Evolutionary conservation across 2,888 invertebrate species (phyloP).

Genomic region (Nemotelus nigrinus): DNA sequence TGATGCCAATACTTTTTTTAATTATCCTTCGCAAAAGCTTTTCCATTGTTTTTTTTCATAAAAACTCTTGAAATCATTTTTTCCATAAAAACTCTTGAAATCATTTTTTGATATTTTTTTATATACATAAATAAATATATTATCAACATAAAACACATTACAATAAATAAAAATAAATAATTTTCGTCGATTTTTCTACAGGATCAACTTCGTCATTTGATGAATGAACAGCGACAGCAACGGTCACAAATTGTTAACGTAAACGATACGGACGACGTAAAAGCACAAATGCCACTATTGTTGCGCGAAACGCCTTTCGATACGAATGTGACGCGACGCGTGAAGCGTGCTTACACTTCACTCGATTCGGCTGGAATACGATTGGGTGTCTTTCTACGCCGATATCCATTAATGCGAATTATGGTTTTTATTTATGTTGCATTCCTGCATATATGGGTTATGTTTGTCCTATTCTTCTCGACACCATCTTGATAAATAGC

Average conservation of each 20-base stretch:
- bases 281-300: slow-evolving; percentile 75
- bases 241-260: slow-evolving; percentile 68
- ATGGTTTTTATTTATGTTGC: slow-evolving; percentile 88
- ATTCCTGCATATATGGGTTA: slow-evolving; percentile 84
- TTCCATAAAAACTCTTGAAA: too few relatives aligned
- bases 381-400: slow-evolving; percentile 79
- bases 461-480: slow-evolving; percentile 80
- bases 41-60: slow-evolving; percentile 36
- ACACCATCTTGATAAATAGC: slow-evolving; percentile 65
- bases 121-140: neutral
- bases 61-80: neutral
- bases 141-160: slow-evolving; percentile 47
- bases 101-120: too few relatives aligned
- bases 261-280: slow-evolving; percentile 76
- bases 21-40: neutral
- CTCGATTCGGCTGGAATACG: slow-evolving; percentile 82
- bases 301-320: slow-evolving; percentile 81
- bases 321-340: slow-evolving; percentile 76
- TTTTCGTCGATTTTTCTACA: slow-evolving; percentile 45
- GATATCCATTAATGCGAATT: slow-evolving; percentile 84
- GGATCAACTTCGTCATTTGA: slow-evolving; percentile 70
- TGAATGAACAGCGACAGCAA: slow-evolving; percentile 67
- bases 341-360: slow-evolving; percentile 80
- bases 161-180: slow-evolving; percentile 55
- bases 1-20: neutral